These are phyloP conservation scores for Eumaeus atala DNA, from an alignment of 1,140 invertebrate species.

Conservation along the genomic window DNA sequence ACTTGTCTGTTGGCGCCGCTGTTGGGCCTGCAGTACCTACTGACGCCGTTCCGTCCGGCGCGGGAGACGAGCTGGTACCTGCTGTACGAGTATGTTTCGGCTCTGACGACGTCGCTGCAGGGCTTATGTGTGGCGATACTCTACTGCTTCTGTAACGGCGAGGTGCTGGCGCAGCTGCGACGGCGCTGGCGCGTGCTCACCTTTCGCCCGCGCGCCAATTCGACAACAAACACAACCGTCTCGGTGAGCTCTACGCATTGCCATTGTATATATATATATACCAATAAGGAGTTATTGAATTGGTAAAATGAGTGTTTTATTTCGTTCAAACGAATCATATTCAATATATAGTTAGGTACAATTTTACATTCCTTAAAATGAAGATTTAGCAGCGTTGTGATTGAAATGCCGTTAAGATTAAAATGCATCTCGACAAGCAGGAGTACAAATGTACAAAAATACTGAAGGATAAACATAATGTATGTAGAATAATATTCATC, in stretches of 20 bases:
- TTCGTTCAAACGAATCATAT: neutral
- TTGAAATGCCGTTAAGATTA: no score
- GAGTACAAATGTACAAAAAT: no score
- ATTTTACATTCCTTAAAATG: no score
- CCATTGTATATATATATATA: slow-evolving; percentile 3
- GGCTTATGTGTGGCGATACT: slow-evolving; percentile 92
- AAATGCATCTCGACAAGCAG: no score
- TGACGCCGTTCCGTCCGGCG: slow-evolving; percentile 90
- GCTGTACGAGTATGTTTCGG: slow-evolving; percentile 88
- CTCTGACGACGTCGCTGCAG: slow-evolving; percentile 92
- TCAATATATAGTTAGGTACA: no score
- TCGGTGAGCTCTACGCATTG: slow-evolving; percentile 79
- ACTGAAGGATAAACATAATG: no score
- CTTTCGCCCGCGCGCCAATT: slow-evolving; percentile 84
- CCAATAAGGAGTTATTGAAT: neutral
- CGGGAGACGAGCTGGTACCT: slow-evolving; percentile 81
- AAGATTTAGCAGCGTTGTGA: no score
- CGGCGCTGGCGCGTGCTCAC: slow-evolving; percentile 83
- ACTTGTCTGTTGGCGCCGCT: slow-evolving; percentile 90
- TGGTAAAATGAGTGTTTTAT: neutral
- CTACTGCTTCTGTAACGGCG: slow-evolving; percentile 97
- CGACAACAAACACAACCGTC: slow-evolving; percentile 87
- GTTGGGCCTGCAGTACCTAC: slow-evolving; percentile 88
- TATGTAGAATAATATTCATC: no score
- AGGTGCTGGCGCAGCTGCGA: slow-evolving; percentile 90